A percentile compares a stretch with the other conserved stretches of the same genome.
phyloP scores from a whole-genome alignment of 2,888 invertebrate species.

The Steinernema hermaphroditum region DNA sequence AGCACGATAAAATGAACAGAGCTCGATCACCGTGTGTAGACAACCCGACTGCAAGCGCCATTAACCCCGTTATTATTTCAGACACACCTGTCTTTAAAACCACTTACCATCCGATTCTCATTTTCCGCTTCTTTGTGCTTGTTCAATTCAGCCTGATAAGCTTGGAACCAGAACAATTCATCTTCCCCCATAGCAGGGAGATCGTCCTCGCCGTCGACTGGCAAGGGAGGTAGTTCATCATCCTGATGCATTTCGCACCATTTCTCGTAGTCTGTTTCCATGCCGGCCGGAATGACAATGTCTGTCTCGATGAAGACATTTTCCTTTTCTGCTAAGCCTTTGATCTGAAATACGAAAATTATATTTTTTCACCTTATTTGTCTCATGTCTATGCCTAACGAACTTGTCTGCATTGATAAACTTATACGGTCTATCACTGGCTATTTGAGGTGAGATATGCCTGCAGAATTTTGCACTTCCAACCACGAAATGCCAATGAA shows the following conservation, averaged over 20 bases:
- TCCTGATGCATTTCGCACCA: background rate
- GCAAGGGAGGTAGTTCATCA: background rate
- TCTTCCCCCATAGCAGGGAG: background rate
- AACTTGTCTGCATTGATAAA: background rate
- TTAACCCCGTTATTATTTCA: too few species aligned
- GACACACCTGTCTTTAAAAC: too few species aligned
- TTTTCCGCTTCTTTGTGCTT: background rate
- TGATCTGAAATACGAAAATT: background rate
- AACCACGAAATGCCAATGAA: too few species aligned
- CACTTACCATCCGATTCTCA: background rate
- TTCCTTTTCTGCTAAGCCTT: background rate
- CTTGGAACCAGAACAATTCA: background rate
- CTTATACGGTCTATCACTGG: too few species aligned
- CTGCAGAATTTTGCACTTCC: too few species aligned
- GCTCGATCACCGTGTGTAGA: too few species aligned
- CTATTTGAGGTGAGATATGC: too few species aligned
- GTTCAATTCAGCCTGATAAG: background rate
- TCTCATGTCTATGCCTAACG: background rate
- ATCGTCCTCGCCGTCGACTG: background rate
- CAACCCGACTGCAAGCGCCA: too few species aligned
- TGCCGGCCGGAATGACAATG: background rate
- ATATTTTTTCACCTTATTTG: background rate
- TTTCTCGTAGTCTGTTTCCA: background rate
- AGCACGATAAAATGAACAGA: too few species aligned
- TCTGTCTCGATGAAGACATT: background rate